Evolutionary conservation across 2,113 vertebrate species (phyloP).

Genomic region (Tachuris rubrigastra): DNA sequence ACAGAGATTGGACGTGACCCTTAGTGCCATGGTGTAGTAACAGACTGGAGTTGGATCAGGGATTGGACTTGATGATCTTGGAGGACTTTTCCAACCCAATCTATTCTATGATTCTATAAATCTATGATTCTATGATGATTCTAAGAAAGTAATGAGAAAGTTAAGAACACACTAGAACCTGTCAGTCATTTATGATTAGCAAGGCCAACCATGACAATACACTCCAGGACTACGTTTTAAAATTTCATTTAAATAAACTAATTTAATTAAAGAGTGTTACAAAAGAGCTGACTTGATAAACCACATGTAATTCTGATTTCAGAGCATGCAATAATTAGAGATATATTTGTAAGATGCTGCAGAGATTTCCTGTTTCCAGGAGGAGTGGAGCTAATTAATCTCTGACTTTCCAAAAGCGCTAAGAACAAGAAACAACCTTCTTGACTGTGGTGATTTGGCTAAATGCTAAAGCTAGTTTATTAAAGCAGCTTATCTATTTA

Average conservation of each 20-base stretch:
- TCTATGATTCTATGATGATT: too few relatives aligned
- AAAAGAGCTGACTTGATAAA: conserved; percentile 2
- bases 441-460: background rate
- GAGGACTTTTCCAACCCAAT: too few relatives aligned
- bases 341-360: background rate
- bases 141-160: background rate
- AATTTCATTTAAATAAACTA: background rate
- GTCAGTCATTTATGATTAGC: background rate
- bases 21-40: too few relatives aligned
- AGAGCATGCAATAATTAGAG: background rate
- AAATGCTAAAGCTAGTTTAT: background rate
- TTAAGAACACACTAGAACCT: background rate
- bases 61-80: too few relatives aligned
- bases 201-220: background rate
- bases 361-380: background rate
- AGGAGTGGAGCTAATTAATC: background rate
- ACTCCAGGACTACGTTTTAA: background rate
- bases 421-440: background rate
- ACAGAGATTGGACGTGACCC: too few relatives aligned
- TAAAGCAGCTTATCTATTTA: background rate
- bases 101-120: too few relatives aligned
- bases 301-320: background rate
- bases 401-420: background rate
- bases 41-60: too few relatives aligned
- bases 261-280: background rate